phyloP scores from a whole-genome alignment of 2,888 invertebrate genomes.

The Notodonta dromedarius region DNA sequence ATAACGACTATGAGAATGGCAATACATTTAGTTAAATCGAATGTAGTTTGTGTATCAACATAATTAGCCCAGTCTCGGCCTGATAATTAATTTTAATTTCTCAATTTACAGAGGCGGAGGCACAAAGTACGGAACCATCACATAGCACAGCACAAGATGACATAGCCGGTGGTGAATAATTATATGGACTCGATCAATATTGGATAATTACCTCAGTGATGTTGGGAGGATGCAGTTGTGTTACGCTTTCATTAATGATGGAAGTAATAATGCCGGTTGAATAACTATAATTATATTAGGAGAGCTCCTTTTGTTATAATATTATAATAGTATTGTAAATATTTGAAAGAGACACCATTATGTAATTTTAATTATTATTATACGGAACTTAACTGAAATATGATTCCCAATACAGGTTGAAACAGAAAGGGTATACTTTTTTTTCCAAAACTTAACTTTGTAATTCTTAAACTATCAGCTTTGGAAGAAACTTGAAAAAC shows the following conservation, averaged over 20 bases:
- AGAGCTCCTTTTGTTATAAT: slow-evolving; percentile 17
- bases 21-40: neutral
- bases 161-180: slow-evolving; percentile 43
- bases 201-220: slow-evolving; percentile 39
- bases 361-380: neutral
- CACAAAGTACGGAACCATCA: slow-evolving; percentile 67
- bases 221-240: slow-evolving; percentile 48
- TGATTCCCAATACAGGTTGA: neutral
- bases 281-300: slow-evolving; percentile 37
- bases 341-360: neutral
- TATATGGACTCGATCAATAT: slow-evolving; percentile 10
- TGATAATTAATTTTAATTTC: slow-evolving; percentile 18
- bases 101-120: slow-evolving; percentile 67
- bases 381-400: neutral
- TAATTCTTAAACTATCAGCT: too few relatives aligned
- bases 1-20: too few relatives aligned
- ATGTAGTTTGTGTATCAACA: too few relatives aligned
- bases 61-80: neutral
- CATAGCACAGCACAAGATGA: slow-evolving; percentile 70
- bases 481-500: too few relatives aligned
- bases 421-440: too few relatives aligned
- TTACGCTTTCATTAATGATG: slow-evolving; percentile 25
- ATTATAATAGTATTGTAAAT: neutral
- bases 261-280: slow-evolving; percentile 38
- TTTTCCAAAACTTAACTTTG: too few relatives aligned